These are phyloP conservation scores for Leptopilina drosophilae DNA, from an alignment of 2,888 invertebrate genomes.

Conservation along the genomic window DNA sequence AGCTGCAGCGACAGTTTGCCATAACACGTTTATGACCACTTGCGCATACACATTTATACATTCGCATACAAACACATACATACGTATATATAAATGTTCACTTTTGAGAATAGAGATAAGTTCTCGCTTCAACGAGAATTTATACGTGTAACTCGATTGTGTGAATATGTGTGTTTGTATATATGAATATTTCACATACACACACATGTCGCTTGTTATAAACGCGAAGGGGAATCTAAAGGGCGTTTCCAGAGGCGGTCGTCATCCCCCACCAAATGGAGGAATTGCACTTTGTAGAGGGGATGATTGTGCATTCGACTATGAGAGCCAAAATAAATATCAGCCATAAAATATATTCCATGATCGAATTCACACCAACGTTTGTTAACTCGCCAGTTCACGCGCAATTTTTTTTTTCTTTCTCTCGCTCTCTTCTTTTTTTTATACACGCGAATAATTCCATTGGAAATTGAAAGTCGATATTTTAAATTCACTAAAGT, in stretches of 20 bases:
- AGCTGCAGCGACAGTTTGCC: constrained; percentile 19
- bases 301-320: constrained; percentile 46
- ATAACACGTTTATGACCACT: constrained; percentile 31
- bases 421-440: no score
- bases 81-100: neutral
- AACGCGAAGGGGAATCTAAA: constrained; percentile 65
- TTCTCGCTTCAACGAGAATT: constrained; percentile 36
- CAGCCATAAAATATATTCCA: constrained; percentile 38
- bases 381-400: neutral
- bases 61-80: neutral
- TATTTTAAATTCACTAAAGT: no score
- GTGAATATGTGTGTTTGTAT: constrained; percentile 41
- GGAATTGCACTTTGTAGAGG: constrained; percentile 57
- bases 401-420: neutral
- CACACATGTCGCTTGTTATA: constrained; percentile 49
- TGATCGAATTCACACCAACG: neutral
- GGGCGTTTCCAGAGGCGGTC: constrained; percentile 77
- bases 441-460: no score
- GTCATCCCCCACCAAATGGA: constrained; percentile 67
- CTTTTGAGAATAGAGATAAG: constrained; percentile 24
- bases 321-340: constrained; percentile 36
- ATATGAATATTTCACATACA: constrained; percentile 37
- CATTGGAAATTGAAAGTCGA: no score
- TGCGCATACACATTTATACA: neutral
- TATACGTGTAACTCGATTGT: constrained; percentile 50